Percentiles rank a stretch among this genome's conserved stretches.
Evolutionary conservation across 92 coral and sea anemone species (phyloP).

Genomic region (Porites rus): DNA sequence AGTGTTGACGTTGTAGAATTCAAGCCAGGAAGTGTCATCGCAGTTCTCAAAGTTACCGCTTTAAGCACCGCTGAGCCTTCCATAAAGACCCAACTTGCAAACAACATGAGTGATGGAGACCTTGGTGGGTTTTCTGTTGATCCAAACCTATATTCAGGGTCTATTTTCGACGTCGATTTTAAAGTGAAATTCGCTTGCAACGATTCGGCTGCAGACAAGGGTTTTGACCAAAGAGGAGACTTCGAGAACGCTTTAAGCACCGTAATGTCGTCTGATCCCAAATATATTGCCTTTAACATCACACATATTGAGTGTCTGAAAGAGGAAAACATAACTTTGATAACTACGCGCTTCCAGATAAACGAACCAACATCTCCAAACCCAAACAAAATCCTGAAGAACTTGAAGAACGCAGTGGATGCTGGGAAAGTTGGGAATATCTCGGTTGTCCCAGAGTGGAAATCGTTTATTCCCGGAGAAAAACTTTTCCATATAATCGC

Average conservation of each 20-base stretch:
- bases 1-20: slow-evolving; percentile 18
- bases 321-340: slow-evolving; percentile 16
- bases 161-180: slow-evolving; percentile 24
- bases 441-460: slow-evolving; percentile 35
- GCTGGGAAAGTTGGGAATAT: slow-evolving; percentile 29
- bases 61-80: not conserved
- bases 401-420: slow-evolving; percentile 24
- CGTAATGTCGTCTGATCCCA: not conserved
- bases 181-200: slow-evolving; percentile 8
- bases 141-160: slow-evolving; percentile 21
- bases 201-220: slow-evolving; percentile 6
- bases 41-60: slow-evolving; percentile 25
- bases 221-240: slow-evolving; percentile 17
- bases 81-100: not conserved
- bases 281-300: slow-evolving; percentile 2
- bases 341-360: slow-evolving; percentile 34
- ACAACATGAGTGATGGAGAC: slow-evolving; percentile 16
- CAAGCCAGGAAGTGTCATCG: slow-evolving; percentile 49
- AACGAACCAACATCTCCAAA: not conserved
- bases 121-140: slow-evolving; percentile 31
- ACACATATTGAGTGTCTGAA: slow-evolving; percentile 17
- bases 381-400: slow-evolving; percentile 16
- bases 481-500: slow-evolving; percentile 5
- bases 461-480: slow-evolving; percentile 31
- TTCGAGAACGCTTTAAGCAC: slow-evolving; percentile 1